Base-by-base conservation (phyloP, 2,113 vertebrate species). In the Rostratula benghalensis region DNA sequence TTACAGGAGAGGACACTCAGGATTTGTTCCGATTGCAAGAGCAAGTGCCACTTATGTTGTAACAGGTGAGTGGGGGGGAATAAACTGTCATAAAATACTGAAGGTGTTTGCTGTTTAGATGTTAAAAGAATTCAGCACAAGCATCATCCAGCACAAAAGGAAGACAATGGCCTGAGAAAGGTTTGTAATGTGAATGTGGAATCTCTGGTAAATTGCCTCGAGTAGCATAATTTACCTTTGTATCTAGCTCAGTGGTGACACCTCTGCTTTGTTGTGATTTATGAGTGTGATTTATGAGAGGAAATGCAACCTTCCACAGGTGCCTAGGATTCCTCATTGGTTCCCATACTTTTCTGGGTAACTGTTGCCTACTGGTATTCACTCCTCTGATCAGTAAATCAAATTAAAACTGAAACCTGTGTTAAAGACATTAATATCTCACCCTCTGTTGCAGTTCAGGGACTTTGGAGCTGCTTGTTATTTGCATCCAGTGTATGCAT, bases 11-110 rank as follows among this genome's bases (percentile, higher is more conserved):
- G 98, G 98, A 9, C 95, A 95, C 45, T 91, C 97, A 8, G 90
- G 94, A 3, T 98, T 98, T 7, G 56, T 98, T 33, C 99, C 99
- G 2, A 83, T 99, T 21, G 97, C 97, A 10, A 98, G 90, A 30
- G 98, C 98, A 94, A 98, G 85, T 79, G 91, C 91, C 0, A 2
- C 97, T 78, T 99, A 99, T 33, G 64, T 97, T 68, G 95, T 99
- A 77, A 99, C 99, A 97, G 99, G 99, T 99, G 87, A 90, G 97
- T 5, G 1, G 35, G 22, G 19, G 13, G 54, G n/a, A 81, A n/a
- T 54, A 53, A 61, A 54, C 35, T 43, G 45, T 10, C 53, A 30
- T 48, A 33, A 65, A 77, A 37, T 21, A 60, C 11, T 41, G 76
- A 8, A 30, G 12, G 5, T 54, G 28, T 65, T 82, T 78, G 50